phyloP scores from a whole-genome alignment of 2,888 invertebrate genomes.

The Alsophila aescularia region DNA sequence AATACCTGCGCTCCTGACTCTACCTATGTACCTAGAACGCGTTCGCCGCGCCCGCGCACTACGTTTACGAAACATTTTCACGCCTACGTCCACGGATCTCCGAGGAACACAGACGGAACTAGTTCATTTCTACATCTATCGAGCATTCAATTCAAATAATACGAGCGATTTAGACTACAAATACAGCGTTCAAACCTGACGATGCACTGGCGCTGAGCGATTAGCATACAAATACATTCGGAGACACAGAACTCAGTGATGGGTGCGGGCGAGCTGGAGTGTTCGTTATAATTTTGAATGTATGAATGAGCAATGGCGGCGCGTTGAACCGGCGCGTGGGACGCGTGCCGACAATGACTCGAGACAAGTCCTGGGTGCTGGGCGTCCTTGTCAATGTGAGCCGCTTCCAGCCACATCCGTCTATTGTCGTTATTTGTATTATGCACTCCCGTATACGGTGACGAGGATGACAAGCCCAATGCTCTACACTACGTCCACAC shows the following conservation, averaged over 20 bases:
- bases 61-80: conserved; percentile 72
- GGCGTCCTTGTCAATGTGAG: conserved; percentile 85
- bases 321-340: conserved; percentile 76
- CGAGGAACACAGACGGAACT: conserved; percentile 71
- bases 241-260: conserved; percentile 69
- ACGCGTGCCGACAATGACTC: conserved; percentile 77
- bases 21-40: conserved; percentile 54
- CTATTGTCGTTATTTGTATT: conserved; percentile 82
- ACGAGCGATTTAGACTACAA: conserved; percentile 81
- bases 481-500: conserved; percentile 32
- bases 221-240: conserved; percentile 82
- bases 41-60: conserved; percentile 62
- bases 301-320: conserved; percentile 82
- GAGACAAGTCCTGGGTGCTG: conserved; percentile 73
- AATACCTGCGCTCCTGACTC: conserved; percentile 62
- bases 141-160: conserved; percentile 84
- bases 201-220: conserved; percentile 78
- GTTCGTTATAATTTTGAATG: conserved; percentile 83
- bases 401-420: conserved; percentile 84
- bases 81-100: conserved; percentile 70
- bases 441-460: conserved; percentile 76
- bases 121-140: conserved; percentile 80
- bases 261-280: conserved; percentile 78
- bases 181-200: conserved; percentile 77
- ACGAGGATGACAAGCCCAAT: conserved; percentile 63